These are phyloP conservation scores for Schlechtendalia chinensis DNA, from an alignment of 1,140 invertebrate species.

Conservation along the genomic window DNA sequence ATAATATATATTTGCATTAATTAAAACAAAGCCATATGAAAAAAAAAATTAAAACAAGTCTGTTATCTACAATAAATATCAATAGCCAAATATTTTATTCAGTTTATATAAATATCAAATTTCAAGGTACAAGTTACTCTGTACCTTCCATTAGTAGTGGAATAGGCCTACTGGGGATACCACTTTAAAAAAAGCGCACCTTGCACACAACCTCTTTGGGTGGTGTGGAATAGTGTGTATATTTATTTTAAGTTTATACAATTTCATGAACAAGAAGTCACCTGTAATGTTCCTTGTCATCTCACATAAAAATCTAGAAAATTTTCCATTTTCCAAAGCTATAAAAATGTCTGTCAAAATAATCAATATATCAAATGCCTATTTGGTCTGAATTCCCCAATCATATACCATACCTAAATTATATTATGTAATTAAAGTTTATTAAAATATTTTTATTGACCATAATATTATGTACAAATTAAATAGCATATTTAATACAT, in stretches of 20 bases:
- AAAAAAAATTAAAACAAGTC: no score
- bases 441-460: background rate
- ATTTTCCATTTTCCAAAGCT: background rate
- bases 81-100: background rate
- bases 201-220: constrained; percentile 33
- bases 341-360: constrained; percentile 27
- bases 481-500: no score
- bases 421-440: background rate
- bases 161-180: constrained; percentile 50
- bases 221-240: constrained; percentile 47
- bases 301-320: background rate
- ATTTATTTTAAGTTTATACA: background rate
- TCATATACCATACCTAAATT: constrained; percentile 22
- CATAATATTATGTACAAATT: no score
- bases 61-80: background rate
- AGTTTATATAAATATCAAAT: background rate
- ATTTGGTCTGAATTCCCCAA: constrained; percentile 17
- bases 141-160: constrained; percentile 7
- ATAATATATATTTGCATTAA: background rate
- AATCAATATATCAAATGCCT: constrained; percentile 30
- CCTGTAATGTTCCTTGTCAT: constrained; percentile 8
- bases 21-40: background rate
- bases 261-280: background rate
- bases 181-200: constrained; percentile 50
- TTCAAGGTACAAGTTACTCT: constrained; percentile 30